Conservation (phyloP, 2,888 invertebrate genomes). For the Erebia ligea region DNA sequence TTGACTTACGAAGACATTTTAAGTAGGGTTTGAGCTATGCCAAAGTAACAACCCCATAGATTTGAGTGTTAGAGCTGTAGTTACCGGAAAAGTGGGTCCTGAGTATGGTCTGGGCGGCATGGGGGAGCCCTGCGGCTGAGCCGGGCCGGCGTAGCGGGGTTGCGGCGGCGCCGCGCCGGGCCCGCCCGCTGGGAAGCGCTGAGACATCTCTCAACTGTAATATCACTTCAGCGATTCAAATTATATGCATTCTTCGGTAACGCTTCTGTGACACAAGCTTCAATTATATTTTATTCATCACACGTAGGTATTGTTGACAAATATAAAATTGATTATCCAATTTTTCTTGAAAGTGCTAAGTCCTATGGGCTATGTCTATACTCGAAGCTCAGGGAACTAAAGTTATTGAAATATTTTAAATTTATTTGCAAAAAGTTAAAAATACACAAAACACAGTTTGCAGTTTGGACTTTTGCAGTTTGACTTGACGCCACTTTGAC, state of each 20-base stretch:
- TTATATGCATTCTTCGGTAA: neutral
- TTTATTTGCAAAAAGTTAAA: too few species aligned
- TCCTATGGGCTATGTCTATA: too few species aligned
- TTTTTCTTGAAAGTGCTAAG: neutral
- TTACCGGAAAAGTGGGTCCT: constrained; percentile 90
- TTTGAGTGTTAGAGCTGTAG: neutral
- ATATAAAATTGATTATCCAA: neutral
- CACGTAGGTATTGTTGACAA: neutral
- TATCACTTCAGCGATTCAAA: constrained; percentile 41
- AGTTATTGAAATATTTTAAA: too few species aligned
- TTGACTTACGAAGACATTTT: too few species aligned
- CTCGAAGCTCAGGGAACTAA: too few species aligned
- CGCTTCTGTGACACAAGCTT: neutral
- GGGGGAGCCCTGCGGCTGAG: constrained; percentile 86
- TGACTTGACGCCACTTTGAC: too few species aligned
- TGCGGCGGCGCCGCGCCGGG: constrained; percentile 61
- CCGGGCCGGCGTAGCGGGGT: constrained; percentile 66
- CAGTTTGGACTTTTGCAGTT: too few species aligned
- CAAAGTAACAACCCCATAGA: too few species aligned
- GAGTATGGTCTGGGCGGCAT: constrained; percentile 88
- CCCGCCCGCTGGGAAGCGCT: constrained; percentile 66
- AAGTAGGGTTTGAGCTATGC: too few species aligned
- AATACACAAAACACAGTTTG: too few species aligned
- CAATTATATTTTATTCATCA: neutral
- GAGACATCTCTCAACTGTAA: constrained; percentile 56